Evolutionary conservation across 2,113 vertebrate genomes (phyloP).

Genomic region (Pipa parva): DNA sequence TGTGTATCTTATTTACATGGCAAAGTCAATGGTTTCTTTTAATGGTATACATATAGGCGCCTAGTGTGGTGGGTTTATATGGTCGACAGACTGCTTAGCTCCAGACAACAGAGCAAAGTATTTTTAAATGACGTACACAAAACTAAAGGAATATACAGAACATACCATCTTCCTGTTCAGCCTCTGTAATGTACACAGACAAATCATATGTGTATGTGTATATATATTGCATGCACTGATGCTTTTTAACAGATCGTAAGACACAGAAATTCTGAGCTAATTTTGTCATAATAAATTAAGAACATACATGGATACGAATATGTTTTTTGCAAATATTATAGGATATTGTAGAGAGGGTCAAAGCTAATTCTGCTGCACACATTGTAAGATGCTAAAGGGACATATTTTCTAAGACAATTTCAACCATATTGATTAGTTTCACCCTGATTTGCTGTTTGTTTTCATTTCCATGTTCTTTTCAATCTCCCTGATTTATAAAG

Average conservation of each 20-base stretch:
- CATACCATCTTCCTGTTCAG: not conserved
- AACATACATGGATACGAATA: too few species aligned
- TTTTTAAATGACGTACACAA: conserved; percentile 16
- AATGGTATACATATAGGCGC: conserved; percentile 36
- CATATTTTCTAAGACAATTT: too few species aligned
- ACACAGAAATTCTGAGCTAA: not conserved
- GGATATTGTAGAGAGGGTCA: too few species aligned
- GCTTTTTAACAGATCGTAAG: not conserved
- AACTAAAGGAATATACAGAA: not conserved
- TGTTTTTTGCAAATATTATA: too few species aligned
- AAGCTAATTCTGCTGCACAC: too few species aligned
- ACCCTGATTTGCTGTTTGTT: too few species aligned
- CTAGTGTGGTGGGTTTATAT: conserved; percentile 9
- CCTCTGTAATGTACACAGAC: conserved; percentile 12
- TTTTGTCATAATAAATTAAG: not conserved
- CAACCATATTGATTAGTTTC: too few species aligned
- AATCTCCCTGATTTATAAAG: too few species aligned
- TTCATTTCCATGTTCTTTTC: too few species aligned
- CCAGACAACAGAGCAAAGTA: conserved; percentile 21
- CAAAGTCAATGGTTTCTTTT: not conserved
- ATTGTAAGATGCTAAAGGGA: too few species aligned
- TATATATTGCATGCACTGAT: not conserved
- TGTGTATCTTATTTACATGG: conserved; percentile 18
- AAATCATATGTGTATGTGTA: not conserved
- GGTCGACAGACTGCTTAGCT: conserved; percentile 3